Percentiles rank a stretch among this genome's conserved stretches.
These are phyloP conservation scores for Melanogrammus aeglefinus DNA, from an alignment of 2,797 vertebrate genomes.

Conservation along the genomic window DNA sequence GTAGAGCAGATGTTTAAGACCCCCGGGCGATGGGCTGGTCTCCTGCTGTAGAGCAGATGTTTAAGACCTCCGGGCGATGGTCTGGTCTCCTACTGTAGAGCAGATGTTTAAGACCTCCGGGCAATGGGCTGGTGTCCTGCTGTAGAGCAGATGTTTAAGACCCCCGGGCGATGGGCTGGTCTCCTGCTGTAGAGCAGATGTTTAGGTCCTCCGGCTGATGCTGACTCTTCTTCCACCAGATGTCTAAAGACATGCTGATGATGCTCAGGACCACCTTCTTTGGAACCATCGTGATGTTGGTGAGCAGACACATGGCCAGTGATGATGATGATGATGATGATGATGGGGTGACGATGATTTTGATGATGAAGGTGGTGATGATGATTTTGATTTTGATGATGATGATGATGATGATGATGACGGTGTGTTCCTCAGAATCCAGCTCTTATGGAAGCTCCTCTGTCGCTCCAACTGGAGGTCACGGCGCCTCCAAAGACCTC, in stretches of 20 bases:
- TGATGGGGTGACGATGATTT: background rate
- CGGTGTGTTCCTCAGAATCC: constrained; percentile 74
- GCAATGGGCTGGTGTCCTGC: no score
- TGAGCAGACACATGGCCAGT: constrained; percentile 53
- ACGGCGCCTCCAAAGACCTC: constrained; percentile 76
- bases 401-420: background rate
- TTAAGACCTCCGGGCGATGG: background rate
- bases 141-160: no score
- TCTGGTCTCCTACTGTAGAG: no score
- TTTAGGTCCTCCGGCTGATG: background rate
- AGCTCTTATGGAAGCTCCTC: constrained; percentile 76
- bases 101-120: no score
- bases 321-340: background rate
- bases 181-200: background rate
- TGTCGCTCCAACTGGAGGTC: constrained; percentile 81
- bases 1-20: no score
- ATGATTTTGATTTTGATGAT: no score
- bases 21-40: no score
- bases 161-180: no score
- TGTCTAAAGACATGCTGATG: constrained; percentile 88
- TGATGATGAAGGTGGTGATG: background rate
- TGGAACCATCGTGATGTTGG: constrained; percentile 85
- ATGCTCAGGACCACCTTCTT: constrained; percentile 90
- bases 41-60: background rate
- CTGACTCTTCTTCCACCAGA: constrained; percentile 62